Conservation (phyloP, 92 coral and sea anemone genomes). For the Zoanthus gigantus region DNA sequence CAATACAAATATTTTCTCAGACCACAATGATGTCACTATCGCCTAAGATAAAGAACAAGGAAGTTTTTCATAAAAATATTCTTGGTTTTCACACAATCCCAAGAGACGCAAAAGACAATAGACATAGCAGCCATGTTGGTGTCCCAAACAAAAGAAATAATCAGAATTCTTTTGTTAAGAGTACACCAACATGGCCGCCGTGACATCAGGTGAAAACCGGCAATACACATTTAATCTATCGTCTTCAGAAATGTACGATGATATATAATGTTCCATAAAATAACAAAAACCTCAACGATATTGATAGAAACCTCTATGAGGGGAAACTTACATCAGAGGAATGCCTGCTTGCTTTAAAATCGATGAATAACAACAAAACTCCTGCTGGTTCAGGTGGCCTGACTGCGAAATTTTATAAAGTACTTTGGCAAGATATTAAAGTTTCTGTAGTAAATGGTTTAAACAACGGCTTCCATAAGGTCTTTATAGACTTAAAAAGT, state of each 20-base stretch:
- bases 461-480: conserved; percentile 26
- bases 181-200: too few species aligned
- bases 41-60: neutral
- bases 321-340: neutral
- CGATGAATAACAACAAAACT: neutral
- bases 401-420: neutral
- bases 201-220: too few species aligned
- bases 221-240: neutral
- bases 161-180: too few species aligned
- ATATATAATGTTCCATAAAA: neutral
- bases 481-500: conserved; percentile 43
- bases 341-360: conserved; percentile 13
- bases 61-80: too few species aligned
- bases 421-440: conserved; percentile 14
- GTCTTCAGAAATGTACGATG: conserved; percentile 8
- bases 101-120: too few species aligned
- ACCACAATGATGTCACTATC: neutral
- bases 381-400: too few species aligned
- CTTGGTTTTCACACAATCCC: too few species aligned
- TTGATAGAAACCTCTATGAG: neutral
- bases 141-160: too few species aligned
- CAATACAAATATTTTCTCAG: neutral
- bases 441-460: conserved; percentile 17
- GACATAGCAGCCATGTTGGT: too few species aligned
- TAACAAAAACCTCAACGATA: conserved; percentile 4